Evolutionary conservation across 92 coral and sea anemone species (phyloP).

Genomic region (Isaurus tuberculatus): DNA sequence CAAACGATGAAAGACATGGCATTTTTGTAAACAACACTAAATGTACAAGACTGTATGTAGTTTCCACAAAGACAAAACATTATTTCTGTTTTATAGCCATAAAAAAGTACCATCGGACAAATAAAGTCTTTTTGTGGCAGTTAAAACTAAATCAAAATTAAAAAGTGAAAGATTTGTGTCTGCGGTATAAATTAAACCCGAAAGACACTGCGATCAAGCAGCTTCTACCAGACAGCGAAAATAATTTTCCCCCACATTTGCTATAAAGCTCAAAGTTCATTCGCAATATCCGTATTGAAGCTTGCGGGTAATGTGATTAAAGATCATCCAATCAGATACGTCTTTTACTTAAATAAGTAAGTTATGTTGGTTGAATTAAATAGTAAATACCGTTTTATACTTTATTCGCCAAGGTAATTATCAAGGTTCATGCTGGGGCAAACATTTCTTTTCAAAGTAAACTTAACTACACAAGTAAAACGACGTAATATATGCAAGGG

Average conservation of each 20-base stretch:
- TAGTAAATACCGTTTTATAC: conserved; percentile 14
- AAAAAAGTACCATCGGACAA: conserved; percentile 8
- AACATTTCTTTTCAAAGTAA: conserved; percentile 25
- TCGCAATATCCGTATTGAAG: conserved; percentile 33
- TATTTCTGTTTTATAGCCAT: conserved; percentile 8
- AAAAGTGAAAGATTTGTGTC: neutral
- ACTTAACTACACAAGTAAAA: conserved; percentile 6
- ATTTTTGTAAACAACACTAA: conserved; percentile 29
- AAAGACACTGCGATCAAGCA: neutral
- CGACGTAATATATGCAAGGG: neutral
- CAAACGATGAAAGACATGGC: neutral
- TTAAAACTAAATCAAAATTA: neutral
- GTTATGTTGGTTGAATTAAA: conserved; percentile 29
- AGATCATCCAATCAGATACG: conserved; percentile 32
- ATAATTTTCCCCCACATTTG: conserved; percentile 1
- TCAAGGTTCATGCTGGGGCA: conserved; percentile 26
- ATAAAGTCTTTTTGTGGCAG: neutral
- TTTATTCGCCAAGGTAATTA: conserved; percentile 30
- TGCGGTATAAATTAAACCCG: neutral
- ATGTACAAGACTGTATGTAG: neutral
- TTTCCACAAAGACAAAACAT: conserved; percentile 41
- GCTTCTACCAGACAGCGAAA: neutral
- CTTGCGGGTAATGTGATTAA: conserved; percentile 34
- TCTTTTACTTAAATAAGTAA: conserved; percentile 17
- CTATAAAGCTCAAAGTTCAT: conserved; percentile 9